A percentile compares a stretch with the other conserved stretches of the same genome.
phyloP scores from a whole-genome alignment of 2,888 invertebrate genomes.

The Petrolisthes cinctipes region DNA sequence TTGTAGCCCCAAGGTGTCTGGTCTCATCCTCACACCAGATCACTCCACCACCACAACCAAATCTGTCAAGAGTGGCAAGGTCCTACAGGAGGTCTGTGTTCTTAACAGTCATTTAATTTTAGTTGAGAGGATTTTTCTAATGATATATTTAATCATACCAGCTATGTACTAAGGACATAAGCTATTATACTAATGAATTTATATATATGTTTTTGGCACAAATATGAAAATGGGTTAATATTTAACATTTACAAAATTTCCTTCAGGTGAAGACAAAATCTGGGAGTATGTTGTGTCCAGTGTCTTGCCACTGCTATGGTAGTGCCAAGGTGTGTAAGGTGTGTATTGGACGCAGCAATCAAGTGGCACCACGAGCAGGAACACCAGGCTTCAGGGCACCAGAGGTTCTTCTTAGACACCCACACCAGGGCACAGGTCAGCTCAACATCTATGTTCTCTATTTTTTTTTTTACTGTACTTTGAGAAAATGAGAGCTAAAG shows the following conservation, averaged over 20 bases:
- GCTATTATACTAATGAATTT: neutral
- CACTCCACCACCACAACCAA: neutral
- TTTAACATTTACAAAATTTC: too few relatives aligned
- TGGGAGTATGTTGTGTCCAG: slow-evolving; percentile 30
- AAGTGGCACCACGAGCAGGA: slow-evolving; percentile 85
- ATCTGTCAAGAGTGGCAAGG: neutral
- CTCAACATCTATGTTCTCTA: neutral
- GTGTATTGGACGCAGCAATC: slow-evolving; percentile 77
- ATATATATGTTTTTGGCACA: too few relatives aligned
- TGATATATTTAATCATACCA: neutral
- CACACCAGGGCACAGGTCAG: slow-evolving; percentile 79
- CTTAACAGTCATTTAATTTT: too few relatives aligned
- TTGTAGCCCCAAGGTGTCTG: slow-evolving; percentile 18
- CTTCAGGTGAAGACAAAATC: slow-evolving; percentile 43
- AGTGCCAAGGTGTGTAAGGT: slow-evolving; percentile 78
- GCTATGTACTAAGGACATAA: neutral
- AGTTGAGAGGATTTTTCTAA: neutral
- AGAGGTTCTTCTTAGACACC: slow-evolving; percentile 84
- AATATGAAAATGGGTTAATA: too few relatives aligned
- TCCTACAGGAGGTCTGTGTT: slow-evolving; percentile 10
- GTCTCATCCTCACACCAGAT: slow-evolving; percentile 9
- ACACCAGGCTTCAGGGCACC: slow-evolving; percentile 92
- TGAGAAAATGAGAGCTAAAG: neutral
- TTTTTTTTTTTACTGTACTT: neutral
- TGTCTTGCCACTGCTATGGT: slow-evolving; percentile 78